Conservation (phyloP, 2,113 vertebrate genomes). For the Corythornis madagascariensis region DNA sequence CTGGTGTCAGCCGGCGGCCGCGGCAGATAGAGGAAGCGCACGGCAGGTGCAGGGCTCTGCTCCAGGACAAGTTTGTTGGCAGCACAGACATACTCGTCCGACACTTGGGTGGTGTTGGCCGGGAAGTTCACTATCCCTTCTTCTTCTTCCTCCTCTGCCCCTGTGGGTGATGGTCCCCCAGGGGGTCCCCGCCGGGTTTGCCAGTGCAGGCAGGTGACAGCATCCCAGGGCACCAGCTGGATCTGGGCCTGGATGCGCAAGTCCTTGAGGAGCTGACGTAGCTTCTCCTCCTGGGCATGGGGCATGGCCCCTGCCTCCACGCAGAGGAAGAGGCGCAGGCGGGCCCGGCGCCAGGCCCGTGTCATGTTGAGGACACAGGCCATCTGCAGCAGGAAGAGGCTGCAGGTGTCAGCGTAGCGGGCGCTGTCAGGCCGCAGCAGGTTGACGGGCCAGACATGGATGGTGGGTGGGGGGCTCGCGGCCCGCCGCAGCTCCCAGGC, state of each 20-base stretch:
- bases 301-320: constrained; percentile 84
- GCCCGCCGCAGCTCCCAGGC: constrained; percentile 59
- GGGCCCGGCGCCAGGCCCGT: constrained; percentile 82
- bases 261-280: constrained; percentile 85
- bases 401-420: constrained; percentile 89
- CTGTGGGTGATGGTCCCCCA: neutral
- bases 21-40: constrained; percentile 90
- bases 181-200: constrained; percentile 69
- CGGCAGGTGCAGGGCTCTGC: constrained; percentile 73
- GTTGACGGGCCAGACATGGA: constrained; percentile 91
- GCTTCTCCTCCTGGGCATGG: constrained; percentile 82
- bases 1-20: constrained; percentile 85
- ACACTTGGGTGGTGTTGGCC: constrained; percentile 80
- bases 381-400: constrained; percentile 90
- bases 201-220: constrained; percentile 87
- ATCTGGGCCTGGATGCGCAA: constrained; percentile 87
- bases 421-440: constrained; percentile 87
- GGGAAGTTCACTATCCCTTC: constrained; percentile 79
- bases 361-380: constrained; percentile 91
- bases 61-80: constrained; percentile 85
- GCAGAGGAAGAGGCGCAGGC: constrained; percentile 87
- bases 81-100: constrained; percentile 82
- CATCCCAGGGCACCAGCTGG: constrained; percentile 84
- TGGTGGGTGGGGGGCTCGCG: constrained; percentile 58
- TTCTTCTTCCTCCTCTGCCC: constrained; percentile 22